Evolutionary conservation across 2,888 invertebrate genomes (phyloP), one percentile per base, ranked within the genome.

Genomic region (Ichneumoninae sp.): DNA sequence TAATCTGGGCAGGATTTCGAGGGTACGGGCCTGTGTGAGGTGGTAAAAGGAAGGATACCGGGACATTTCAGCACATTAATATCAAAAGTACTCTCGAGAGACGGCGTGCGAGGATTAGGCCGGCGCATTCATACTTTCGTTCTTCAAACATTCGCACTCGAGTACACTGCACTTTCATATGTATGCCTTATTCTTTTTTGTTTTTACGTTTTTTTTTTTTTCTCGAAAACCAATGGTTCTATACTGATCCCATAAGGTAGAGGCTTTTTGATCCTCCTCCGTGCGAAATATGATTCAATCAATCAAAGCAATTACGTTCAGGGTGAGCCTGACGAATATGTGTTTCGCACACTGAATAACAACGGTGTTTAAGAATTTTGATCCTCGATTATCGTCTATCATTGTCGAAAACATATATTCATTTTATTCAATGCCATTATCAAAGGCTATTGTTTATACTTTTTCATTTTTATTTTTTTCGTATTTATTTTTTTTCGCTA

Each of bases 61-160:
- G 78, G 74, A 81, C 65, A 47, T 83, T 80, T 91, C 90, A 91
- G 91, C 92, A 93, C 92, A 92, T 92, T 91, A 91, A 92, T 93
- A 93, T 93, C 92, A 93, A 93, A 93, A 93, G 93, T 93, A 93
- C 90, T 93, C 90, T 92, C 88, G 89, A 92, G 92, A 93, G 91
- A 93, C 89, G 92, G 91, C 89, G 71, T 54, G 91, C 89, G 89
- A 92, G 92, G 86, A 85, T 86, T 87, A 87, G 87, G 87, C 87
- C 87, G 83, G 83, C 85, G 81, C 86, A 86, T 81, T 86, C 86
- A 83, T 70, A 75, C 84, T 80, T 70, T 81, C 80, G 36, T 65
- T 76, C 77, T 54, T 80, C 50, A 71, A 82, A 77, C 68, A 83
- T 52, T 74, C 69, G 30, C 71, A 44, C 75, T 76, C 76, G 63